Conservation (phyloP, 1,140 invertebrate genomes). For the Piezodorus guildinii region DNA sequence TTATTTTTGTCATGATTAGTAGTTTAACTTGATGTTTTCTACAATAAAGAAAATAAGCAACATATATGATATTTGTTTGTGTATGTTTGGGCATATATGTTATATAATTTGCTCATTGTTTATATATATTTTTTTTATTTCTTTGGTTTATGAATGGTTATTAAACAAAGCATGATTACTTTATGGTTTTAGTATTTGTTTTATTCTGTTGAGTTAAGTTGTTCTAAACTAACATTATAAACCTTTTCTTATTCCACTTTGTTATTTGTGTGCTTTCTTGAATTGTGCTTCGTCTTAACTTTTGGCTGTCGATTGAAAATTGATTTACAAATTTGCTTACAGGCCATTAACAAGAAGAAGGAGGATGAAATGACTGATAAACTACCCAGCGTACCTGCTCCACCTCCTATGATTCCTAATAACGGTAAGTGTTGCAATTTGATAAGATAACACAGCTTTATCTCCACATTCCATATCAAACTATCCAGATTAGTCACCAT, state of each 20-base stretch:
- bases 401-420: conserved; percentile 11
- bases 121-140: no score
- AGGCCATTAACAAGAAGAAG: conserved; percentile 27
- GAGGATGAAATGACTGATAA: conserved; percentile 17
- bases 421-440: conserved; percentile 21
- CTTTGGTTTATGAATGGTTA: no score
- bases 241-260: not conserved
- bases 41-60: no score
- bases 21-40: no score
- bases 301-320: not conserved
- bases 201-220: no score
- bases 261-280: not conserved
- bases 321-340: not conserved
- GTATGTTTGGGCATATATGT: no score
- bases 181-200: no score
- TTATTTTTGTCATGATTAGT: no score
- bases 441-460: conserved; percentile 3
- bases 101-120: no score
- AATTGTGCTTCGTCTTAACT: not conserved
- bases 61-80: no score
- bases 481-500: not conserved
- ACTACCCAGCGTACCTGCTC: conserved; percentile 7
- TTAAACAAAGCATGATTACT: no score
- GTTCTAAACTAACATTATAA: no score
- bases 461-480: not conserved